Base-by-base conservation (phyloP, 2,113 vertebrate genomes). In the Lophius piscatorius region DNA sequence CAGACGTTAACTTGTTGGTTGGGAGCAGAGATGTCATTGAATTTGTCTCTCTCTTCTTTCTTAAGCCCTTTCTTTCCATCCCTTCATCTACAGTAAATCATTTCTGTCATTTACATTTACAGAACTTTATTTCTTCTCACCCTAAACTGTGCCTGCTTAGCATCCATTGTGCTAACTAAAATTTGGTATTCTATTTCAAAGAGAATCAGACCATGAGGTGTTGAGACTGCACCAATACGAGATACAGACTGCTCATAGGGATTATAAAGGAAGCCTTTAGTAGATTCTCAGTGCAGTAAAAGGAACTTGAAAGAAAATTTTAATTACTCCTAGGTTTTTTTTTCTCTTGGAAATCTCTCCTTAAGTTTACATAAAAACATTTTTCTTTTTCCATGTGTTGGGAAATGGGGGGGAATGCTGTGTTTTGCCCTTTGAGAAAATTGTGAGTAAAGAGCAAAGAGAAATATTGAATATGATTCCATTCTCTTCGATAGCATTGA, bases 11-110 rank as follows among this genome's bases (percentile, higher is more conserved):
- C 28, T 51, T 29, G 50, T 54, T 65, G 69, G 49, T 57, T 77
- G 72, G 69, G 62, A 57, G 47, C 51, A 56, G 26, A 65, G 81
- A 29, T 56, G 54, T 68, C 14, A 54, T 65, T 52, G n/a, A 73
- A 55, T 59, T 21, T 23, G 31, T 16, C 26, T 31, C 18, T 63
- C 42, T 26, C 23, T 22, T n/a, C n/a, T n/a, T n/a, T n/a, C 18
- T 55, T 33, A 16, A 36, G 9, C 5, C 34, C 63, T 58, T 35
- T 56, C 21, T 47, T 51, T 47, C 16, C 23, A 34, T 54, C 48
- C 65, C 54, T 60, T 38, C 29, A 39, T 55, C 39, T 55, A 17
- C 35, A 38, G 35, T 38, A 36, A 71, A 76, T 64, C 44, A 48
- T 59, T 63, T 50, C 9, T 33, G 20, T 63, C 44, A 39, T n/a